phyloP scores from a whole-genome alignment of 2,113 vertebrate species.

The Salminus brasiliensis region DNA sequence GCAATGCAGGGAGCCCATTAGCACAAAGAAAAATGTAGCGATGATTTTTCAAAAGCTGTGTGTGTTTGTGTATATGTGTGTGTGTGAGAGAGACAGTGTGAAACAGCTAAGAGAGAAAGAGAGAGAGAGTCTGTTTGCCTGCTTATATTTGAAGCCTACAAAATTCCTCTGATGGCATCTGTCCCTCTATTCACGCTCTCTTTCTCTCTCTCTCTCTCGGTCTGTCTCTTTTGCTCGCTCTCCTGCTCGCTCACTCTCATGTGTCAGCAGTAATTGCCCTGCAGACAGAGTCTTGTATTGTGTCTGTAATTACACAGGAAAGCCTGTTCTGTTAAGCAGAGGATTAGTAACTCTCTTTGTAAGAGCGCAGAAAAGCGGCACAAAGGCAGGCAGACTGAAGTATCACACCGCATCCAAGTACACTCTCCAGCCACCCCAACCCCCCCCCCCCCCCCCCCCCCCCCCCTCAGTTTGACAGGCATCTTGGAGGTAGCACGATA shows the following conservation, averaged over 20 bases:
- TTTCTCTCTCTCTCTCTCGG: constrained; percentile 40
- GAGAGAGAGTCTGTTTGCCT: constrained; percentile 31
- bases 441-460: constrained; percentile 5
- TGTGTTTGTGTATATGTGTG: constrained; percentile 56
- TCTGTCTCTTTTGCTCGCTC: constrained; percentile 34
- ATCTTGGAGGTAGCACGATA: constrained; percentile 58
- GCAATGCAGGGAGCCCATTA: constrained; percentile 89
- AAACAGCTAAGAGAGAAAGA: background rate
- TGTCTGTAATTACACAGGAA: constrained; percentile 65
- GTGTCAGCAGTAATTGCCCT: constrained; percentile 54
- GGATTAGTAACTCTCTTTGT: constrained; percentile 63
- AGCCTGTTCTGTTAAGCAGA: constrained; percentile 52
- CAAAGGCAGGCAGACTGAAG: constrained; percentile 47
- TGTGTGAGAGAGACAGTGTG: constrained; percentile 3
- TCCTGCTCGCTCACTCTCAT: constrained; percentile 11
- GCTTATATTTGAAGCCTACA: constrained; percentile 32
- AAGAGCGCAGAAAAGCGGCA: constrained; percentile 45
- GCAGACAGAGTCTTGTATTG: constrained; percentile 58
- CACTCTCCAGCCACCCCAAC: constrained; percentile 28
- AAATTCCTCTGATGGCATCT: constrained; percentile 60
- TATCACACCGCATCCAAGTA: constrained; percentile 50
- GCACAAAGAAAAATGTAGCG: constrained; percentile 83
- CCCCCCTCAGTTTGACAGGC: constrained; percentile 56
- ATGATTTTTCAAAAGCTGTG: constrained; percentile 85
- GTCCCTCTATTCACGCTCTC: constrained; percentile 35